Evolutionary conservation across 2,797 vertebrate species (phyloP), one percentile per base, ranked within the genome.

Genomic region (Pogoniulus pusillus): DNA sequence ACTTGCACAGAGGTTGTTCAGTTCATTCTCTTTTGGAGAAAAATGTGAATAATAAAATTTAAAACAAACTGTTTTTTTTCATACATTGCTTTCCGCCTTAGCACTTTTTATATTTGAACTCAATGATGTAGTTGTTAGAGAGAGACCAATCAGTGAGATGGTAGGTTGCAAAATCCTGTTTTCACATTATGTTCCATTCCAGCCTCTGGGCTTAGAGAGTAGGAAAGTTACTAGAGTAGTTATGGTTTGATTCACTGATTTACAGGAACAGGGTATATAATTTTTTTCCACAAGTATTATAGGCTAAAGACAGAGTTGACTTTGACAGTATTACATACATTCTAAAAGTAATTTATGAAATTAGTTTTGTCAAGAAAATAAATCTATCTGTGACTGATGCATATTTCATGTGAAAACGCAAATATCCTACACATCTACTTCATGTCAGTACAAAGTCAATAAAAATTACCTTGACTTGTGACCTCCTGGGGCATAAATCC

Each of bases 331-430:
- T 12, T 8, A 32, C 3, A 57, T 37, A 18, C 72, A 57, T 49
- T 91, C 24, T 62, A 55, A 62, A 62, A 26, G 19, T 10, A 71
- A 57, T 16, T 57, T n/a, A 63, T 5, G 7, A 85, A 39, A 83
- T 93, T 72, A 70, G 57, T n/a, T 73, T 76, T 90, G 76, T 73
- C 47, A 51, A 47, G n/a, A 41, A 81, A 91, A 43, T n/a, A 82
- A 88, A 75, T 62, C 34, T 3, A 2, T 49, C 63, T 70, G 16
- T 41, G 53, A 62, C 47, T 62, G 86, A 84, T 30, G 9, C 34
- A 60, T 5, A 13, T 59, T 86, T 86, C 29, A 63, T 9, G 10
- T 53, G 9, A 84, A 75, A 85, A 86, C 81, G 26, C 20, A 91
- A 83, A 70, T 64, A 86, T 69, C 4, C 12, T 43, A 37, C 57